phyloP scores from a whole-genome alignment of 2,797 vertebrate species.

The Muraenolepis orangiensis region DNA sequence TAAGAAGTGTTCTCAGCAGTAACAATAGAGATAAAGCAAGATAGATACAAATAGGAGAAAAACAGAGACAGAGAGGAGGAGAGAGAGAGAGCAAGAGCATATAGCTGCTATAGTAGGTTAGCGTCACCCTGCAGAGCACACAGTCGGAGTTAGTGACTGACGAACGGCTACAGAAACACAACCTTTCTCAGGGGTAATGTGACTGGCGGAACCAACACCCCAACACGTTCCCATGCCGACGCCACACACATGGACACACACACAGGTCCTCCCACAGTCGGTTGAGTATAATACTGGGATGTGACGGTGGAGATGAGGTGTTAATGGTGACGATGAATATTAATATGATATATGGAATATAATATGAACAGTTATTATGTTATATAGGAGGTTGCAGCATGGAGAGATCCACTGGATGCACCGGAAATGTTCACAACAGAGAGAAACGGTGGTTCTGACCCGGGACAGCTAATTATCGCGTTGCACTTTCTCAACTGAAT shows the following conservation, averaged over 20 bases:
- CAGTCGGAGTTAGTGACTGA: neutral
- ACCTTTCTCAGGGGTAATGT: neutral
- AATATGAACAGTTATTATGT: neutral
- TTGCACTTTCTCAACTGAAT: too few species aligned
- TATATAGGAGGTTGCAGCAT: neutral
- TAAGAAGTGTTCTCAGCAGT: neutral
- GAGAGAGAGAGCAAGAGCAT: neutral
- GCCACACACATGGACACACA: neutral
- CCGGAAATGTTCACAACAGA: too few species aligned
- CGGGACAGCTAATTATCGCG: too few species aligned
- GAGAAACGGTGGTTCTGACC: too few species aligned
- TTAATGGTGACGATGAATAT: neutral
- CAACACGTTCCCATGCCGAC: neutral
- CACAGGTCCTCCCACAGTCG: neutral
- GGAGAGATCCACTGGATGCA: neutral
- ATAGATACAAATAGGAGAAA: too few species aligned
- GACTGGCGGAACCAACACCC: neutral
- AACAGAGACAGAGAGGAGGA: neutral
- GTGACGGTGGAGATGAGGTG: neutral
- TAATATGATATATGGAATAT: neutral
- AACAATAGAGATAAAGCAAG: neutral
- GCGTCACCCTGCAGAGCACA: conserved; percentile 29
- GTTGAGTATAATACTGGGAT: neutral
- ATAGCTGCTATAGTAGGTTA: conserved; percentile 40
- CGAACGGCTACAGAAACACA: neutral